These are phyloP conservation scores for Perca flavescens DNA, from an alignment of 2,113 vertebrate genomes.

Conservation along the genomic window DNA sequence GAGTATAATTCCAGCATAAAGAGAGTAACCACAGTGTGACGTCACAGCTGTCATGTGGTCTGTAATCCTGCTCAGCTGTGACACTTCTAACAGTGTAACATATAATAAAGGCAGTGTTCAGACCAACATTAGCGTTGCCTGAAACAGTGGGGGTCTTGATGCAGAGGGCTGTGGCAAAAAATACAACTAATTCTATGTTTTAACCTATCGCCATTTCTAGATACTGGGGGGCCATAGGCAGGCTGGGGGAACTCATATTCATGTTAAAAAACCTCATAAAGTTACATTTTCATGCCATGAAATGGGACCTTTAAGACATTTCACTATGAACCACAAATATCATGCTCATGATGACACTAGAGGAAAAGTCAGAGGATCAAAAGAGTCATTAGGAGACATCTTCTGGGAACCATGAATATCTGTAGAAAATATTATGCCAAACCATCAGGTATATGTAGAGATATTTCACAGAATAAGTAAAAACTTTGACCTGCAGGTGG, in stretches of 20 bases:
- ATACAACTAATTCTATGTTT: background rate
- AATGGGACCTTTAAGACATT: background rate
- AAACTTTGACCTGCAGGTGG: background rate
- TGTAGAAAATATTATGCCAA: background rate
- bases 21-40: slow-evolving; percentile 3
- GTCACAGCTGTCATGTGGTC: slow-evolving; percentile 22
- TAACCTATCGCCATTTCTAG: too few species aligned
- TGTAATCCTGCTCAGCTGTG: slow-evolving; percentile 27
- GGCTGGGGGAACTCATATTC: too few species aligned
- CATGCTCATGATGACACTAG: background rate
- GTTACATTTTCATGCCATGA: too few species aligned
- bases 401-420: background rate
- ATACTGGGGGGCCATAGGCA: too few species aligned
- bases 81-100: background rate
- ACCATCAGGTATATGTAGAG: background rate
- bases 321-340: background rate
- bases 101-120: background rate
- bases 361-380: background rate
- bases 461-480: background rate
- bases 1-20: background rate
- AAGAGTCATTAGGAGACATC: background rate
- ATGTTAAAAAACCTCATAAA: too few species aligned
- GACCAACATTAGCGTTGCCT: background rate
- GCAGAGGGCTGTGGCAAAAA: background rate
- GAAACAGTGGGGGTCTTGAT: background rate